A percentile compares a stretch with the other conserved stretches of the same genome.
These are phyloP conservation scores for Drosophila mimetica DNA, from an alignment of 2,888 invertebrate genomes.

Conservation along the genomic window DNA sequence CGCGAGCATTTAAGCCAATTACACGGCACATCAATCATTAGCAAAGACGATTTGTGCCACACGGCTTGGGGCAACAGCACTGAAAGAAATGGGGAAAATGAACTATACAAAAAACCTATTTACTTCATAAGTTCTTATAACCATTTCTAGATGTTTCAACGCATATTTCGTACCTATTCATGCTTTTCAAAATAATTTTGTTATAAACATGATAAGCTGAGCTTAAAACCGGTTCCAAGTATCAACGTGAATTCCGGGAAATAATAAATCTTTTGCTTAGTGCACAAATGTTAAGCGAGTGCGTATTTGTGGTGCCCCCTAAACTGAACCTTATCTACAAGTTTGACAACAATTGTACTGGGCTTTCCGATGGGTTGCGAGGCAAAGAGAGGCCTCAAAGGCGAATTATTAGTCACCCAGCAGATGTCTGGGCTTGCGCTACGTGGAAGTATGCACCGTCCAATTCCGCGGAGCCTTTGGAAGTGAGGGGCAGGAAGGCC, in stretches of 20 bases:
- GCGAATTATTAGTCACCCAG: conserved; percentile 29
- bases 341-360: conserved; percentile 29
- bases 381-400: conserved; percentile 13
- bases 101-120: too few species aligned
- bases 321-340: conserved; percentile 18
- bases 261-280: not conserved
- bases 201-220: too few species aligned
- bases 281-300: conserved; percentile 3
- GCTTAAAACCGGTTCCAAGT: not conserved
- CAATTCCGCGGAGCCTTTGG: not conserved
- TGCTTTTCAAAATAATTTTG: too few species aligned
- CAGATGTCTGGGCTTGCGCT: conserved; percentile 12
- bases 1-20: conserved; percentile 71
- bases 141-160: too few species aligned
- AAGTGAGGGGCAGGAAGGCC: not conserved
- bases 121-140: too few species aligned
- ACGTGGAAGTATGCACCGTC: conserved; percentile 33
- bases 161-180: too few species aligned
- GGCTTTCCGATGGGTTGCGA: conserved; percentile 1
- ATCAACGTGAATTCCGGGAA: not conserved
- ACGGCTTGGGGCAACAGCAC: conserved; percentile 7
- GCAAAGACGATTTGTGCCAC: conserved; percentile 30
- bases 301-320: conserved; percentile 1
- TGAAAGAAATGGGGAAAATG: too few species aligned
- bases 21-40: conserved; percentile 69